Conservation (phyloP, 2,797 vertebrate species). For the Bryconaethiops microstoma region DNA sequence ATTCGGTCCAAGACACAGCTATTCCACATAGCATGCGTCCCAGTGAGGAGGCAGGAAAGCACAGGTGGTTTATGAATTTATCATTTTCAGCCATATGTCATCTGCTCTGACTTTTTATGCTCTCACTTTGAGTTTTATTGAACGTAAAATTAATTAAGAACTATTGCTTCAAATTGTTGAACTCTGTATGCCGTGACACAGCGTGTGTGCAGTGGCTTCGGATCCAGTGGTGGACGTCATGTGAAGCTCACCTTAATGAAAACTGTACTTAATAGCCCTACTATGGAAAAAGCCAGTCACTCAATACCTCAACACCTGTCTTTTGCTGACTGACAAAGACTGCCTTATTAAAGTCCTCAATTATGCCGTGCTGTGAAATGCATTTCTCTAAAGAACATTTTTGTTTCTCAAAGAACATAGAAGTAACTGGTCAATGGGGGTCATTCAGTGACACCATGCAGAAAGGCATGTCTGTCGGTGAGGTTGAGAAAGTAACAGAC, state of each 20-base stretch:
- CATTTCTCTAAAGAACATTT: slow-evolving; percentile 21
- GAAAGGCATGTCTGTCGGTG: neutral
- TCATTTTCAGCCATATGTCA: no score
- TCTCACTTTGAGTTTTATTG: no score
- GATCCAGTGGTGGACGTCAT: neutral
- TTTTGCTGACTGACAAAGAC: neutral
- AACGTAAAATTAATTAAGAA: no score
- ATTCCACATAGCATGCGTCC: no score
- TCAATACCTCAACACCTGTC: neutral
- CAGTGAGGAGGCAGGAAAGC: no score
- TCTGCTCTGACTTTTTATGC: no score
- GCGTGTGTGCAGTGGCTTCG: no score
- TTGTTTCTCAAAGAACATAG: neutral
- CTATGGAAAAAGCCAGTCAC: neutral
- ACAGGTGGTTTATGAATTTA: no score
- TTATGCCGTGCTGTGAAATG: slow-evolving; percentile 16
- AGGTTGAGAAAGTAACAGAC: neutral
- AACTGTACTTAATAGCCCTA: neutral
- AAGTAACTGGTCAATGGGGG: neutral
- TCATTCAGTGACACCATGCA: neutral
- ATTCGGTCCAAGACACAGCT: no score
- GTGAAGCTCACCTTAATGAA: neutral
- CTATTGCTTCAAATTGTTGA: no score
- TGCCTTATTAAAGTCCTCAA: neutral
- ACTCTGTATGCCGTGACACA: no score